phyloP scores from a whole-genome alignment of 2,113 vertebrate genomes.

The Limanda limanda region DNA sequence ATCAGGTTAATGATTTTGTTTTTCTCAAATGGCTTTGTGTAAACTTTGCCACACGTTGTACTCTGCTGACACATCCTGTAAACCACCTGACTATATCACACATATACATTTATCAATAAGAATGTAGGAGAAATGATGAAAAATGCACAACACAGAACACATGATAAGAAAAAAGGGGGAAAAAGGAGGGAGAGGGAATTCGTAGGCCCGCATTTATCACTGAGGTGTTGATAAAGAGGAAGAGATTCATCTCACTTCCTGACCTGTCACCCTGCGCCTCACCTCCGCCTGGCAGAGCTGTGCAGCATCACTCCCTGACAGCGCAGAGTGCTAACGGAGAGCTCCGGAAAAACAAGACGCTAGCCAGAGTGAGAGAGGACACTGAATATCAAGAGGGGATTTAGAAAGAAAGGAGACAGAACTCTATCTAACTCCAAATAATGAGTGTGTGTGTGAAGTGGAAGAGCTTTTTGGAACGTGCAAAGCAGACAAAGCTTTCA shows the following conservation, averaged over 20 bases:
- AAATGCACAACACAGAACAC: not conserved
- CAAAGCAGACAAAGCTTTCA: conserved; percentile 5
- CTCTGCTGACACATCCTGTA: conserved; percentile 14
- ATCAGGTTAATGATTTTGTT: conserved; percentile 43
- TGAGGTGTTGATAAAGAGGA: conserved; percentile 44
- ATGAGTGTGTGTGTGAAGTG: not conserved
- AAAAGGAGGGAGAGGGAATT: not conserved
- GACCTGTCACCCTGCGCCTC: conserved; percentile 9
- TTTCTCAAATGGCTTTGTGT: conserved; percentile 25
- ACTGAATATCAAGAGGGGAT: conserved; percentile 39
- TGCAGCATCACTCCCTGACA: conserved; percentile 44
- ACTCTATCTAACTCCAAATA: not conserved
- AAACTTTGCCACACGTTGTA: not conserved
- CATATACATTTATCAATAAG: not conserved
- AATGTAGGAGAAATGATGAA: not conserved
- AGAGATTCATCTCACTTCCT: conserved; percentile 48
- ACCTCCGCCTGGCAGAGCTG: conserved; percentile 30
- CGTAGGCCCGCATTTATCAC: conserved; percentile 10
- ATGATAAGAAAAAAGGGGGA: not conserved
- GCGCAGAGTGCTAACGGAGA: conserved; percentile 24
- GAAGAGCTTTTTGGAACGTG: not conserved
- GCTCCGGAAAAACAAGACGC: conserved; percentile 27
- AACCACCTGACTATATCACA: not conserved
- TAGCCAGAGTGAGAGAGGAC: conserved; percentile 38
- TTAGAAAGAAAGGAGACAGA: conserved; percentile 17